Base-by-base conservation (phyloP, 2,888 invertebrate species). In the Caenorhabditis panamensis region DNA sequence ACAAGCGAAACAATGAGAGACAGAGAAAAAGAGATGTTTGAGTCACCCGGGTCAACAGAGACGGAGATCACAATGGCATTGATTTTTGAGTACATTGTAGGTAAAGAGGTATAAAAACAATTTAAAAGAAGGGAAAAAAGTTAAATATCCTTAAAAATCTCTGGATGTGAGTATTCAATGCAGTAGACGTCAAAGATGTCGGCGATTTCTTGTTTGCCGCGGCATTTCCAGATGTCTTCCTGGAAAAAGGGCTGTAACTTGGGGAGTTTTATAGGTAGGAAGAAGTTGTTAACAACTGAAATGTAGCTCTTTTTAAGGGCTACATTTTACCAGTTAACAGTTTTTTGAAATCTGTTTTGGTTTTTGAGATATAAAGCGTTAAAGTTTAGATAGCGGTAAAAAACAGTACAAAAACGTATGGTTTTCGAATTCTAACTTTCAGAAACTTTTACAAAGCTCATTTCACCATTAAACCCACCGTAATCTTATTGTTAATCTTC, bases 151-250 rank as follows among this genome's bases (percentile, higher is more conserved):
- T 64, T 72, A 22, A 72, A 72, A 49, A 72, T 72, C 44, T 64
- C 72, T 20, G 72, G 72, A 72, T 83, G 82, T 2, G 71, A 73
- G 24, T 82, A 58, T 31, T 81, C 77, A 31, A 83, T 77, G 47
- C 71, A 68, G 61, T 78, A 82, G 26, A 85, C 67, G 41, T 85
- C 81, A 54, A 85, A 83, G 13, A 83, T 44, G 0, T 77, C 51
- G 11, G 83, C 83, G 51, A 85, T 56, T 41, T 83, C 81, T 53
- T 79, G 66, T 36, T 81, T 78, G 22, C 80, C 63, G 9, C 68
- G 66, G n/a, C 76, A 67, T 37, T 78, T 69, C 68, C 76, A 66
- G 16, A 80, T 81, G 51, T 83, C 77, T 54, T 76, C 76, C 82
- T 82, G 63, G 4, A 72, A 63, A 22, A 56, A 18, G 28, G 5